Conservation (phyloP, 2,797 vertebrate genomes). For the Aphelocoma californica region DNA sequence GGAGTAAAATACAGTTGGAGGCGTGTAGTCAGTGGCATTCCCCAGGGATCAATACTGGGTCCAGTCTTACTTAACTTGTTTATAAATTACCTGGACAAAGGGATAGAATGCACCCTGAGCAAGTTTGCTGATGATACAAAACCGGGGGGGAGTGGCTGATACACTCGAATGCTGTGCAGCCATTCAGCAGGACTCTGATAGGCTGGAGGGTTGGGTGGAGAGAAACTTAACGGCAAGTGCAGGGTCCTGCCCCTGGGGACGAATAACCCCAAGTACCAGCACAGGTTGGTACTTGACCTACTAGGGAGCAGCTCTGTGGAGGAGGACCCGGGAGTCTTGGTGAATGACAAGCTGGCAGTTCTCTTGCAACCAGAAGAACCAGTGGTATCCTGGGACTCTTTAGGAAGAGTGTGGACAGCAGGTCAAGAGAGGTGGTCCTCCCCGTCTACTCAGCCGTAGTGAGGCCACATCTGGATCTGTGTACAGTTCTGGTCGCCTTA, state of each 20-base stretch:
- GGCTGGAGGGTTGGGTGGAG: neutral
- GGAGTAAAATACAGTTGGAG: neutral
- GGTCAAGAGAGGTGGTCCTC: fast-evolving
- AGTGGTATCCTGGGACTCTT: too few relatives aligned
- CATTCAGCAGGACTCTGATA: neutral
- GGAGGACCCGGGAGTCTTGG: neutral
- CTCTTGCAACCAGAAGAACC: neutral
- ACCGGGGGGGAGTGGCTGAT: neutral
- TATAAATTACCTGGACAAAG: neutral
- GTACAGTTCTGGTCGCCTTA: neutral
- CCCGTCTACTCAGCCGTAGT: neutral
- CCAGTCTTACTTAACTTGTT: neutral
- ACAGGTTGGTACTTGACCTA: neutral
- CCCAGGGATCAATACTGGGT: neutral
- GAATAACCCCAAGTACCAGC: neutral
- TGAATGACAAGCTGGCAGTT: fast-evolving
- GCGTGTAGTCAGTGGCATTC: neutral
- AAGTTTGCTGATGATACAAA: neutral
- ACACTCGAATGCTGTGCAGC: neutral
- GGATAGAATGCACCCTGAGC: neutral
- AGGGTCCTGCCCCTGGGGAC: neutral
- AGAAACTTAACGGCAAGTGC: neutral
- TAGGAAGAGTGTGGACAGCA: neutral
- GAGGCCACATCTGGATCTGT: neutral
- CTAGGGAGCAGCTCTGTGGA: neutral